Conservation (phyloP, 2,888 invertebrate species). For the Cerastis rubricosa region DNA sequence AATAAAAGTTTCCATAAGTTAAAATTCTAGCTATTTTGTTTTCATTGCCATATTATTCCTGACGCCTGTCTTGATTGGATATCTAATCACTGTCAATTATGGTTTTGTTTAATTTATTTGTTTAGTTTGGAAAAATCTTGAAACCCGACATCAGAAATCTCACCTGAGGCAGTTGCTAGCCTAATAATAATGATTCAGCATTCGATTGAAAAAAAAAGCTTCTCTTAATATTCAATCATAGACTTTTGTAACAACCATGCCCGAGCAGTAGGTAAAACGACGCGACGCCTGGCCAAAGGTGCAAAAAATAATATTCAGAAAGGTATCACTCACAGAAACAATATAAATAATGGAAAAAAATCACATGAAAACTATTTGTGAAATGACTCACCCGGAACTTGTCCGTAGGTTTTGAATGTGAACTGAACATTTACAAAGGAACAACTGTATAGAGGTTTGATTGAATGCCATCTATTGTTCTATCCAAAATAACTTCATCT, state of each 20-base stretch:
- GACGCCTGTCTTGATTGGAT: constrained; percentile 30
- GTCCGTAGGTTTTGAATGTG: background rate
- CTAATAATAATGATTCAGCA: background rate
- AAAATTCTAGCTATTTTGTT: constrained; percentile 22
- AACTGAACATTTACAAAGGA: background rate
- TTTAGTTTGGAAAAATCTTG: background rate
- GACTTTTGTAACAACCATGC: background rate
- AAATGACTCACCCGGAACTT: background rate
- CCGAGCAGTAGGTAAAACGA: background rate
- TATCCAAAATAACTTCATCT: constrained; percentile 4
- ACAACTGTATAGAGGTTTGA: background rate
- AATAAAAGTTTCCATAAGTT: constrained; percentile 36
- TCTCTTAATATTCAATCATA: background rate
- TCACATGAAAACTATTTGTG: background rate
- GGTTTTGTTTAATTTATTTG: background rate
- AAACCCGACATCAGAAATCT: background rate
- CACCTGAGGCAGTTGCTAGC: background rate
- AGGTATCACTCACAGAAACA: background rate
- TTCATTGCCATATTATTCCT: constrained; percentile 16
- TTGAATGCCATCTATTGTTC: constrained; percentile 42
- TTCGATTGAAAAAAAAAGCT: background rate
- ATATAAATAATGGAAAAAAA: background rate
- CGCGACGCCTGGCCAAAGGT: background rate
- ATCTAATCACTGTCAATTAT: constrained; percentile 16
- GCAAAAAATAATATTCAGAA: background rate